phyloP scores from a whole-genome alignment of 2,797 vertebrate genomes.

The Pangasius larnaudii region DNA sequence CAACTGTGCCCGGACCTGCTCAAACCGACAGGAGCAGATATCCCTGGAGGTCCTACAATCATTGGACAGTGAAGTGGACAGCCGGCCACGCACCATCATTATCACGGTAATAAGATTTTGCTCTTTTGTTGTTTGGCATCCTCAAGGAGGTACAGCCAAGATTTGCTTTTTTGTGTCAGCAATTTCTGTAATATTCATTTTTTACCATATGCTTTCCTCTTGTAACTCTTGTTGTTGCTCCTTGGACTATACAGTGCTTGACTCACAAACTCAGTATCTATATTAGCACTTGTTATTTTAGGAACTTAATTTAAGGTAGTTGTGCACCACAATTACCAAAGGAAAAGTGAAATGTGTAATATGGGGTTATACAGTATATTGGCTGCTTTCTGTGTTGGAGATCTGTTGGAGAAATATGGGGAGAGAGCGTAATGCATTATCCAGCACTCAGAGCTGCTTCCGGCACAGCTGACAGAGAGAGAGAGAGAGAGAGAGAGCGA shows the following conservation, averaged over 20 bases:
- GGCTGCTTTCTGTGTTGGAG: neutral
- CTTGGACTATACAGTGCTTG: neutral
- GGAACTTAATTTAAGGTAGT: conserved; percentile 1
- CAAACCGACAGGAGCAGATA: conserved; percentile 84
- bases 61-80: conserved; percentile 79
- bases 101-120: conserved; percentile 85
- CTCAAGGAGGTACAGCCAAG: neutral
- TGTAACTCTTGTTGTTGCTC: neutral
- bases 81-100: conserved; percentile 86
- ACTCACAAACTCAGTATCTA: neutral
- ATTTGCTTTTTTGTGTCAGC: neutral
- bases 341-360: conserved; percentile 7
- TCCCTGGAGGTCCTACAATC: conserved; percentile 87
- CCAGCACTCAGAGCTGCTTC: conserved; percentile 35
- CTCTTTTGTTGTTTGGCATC: neutral
- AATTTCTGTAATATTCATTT: neutral
- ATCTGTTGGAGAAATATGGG: conserved; percentile 15
- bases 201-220: neutral
- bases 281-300: neutral
- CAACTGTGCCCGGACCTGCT: conserved; percentile 91
- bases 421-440: conserved; percentile 35
- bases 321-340: neutral
- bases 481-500: neutral
- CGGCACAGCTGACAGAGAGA: conserved; percentile 32
- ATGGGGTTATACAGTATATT: neutral